A percentile compares a stretch with the other conserved stretches of the same genome.
These are phyloP conservation scores for Ceyx erithaca DNA, from an alignment of 2,797 vertebrate genomes.

Conservation along the genomic window DNA sequence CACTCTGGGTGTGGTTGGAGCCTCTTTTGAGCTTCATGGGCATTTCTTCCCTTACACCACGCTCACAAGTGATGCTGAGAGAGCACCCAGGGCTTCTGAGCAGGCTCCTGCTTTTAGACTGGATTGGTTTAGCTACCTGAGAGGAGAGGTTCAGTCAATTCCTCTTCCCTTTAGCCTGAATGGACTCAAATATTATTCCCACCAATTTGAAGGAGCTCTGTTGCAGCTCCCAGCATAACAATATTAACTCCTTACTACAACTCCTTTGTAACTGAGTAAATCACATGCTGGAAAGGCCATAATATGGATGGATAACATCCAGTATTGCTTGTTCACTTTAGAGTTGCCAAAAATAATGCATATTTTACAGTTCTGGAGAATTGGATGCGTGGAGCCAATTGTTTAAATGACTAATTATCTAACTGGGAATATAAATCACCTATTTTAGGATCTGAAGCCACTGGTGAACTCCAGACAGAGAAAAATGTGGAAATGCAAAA, in stretches of 20 bases:
- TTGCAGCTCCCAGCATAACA: neutral
- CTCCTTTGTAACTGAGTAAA: neutral
- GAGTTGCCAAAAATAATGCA: neutral
- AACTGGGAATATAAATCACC: neutral
- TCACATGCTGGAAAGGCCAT: neutral
- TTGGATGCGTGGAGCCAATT: neutral
- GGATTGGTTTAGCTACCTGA: neutral
- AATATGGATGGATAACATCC: neutral
- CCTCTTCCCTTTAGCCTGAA: neutral
- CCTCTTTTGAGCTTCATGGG: neutral
- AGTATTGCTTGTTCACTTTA: neutral
- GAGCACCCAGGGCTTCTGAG: neutral
- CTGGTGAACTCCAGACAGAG: neutral
- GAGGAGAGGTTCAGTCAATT: neutral
- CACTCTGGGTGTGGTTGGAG: neutral
- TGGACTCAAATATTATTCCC: neutral
- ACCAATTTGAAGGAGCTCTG: neutral
- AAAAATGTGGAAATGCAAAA: neutral
- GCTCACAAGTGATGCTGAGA: neutral
- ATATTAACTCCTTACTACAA: neutral
- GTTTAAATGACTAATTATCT: neutral
- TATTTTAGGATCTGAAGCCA: neutral
- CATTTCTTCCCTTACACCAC: neutral
- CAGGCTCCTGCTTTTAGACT: too few relatives aligned
- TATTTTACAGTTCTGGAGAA: constrained; percentile 11